Evolutionary conservation across 2,113 vertebrate genomes (phyloP).

Genomic region (Notarius quadriscutis): DNA sequence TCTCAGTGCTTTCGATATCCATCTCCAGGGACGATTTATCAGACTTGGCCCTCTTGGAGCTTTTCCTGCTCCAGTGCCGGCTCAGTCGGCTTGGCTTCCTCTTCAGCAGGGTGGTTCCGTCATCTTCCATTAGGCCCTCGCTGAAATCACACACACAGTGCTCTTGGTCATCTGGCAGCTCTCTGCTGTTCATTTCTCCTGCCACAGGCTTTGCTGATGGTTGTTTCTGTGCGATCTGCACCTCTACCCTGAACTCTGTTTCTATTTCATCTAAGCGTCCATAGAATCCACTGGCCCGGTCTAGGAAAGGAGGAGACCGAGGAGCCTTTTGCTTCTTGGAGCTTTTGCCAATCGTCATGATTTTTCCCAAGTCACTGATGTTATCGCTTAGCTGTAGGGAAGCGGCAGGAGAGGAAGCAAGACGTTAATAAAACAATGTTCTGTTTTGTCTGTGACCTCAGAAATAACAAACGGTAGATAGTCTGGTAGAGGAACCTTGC

Average conservation of each 20-base stretch:
- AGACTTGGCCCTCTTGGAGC: constrained; percentile 60
- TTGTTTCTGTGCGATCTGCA: constrained; percentile 2
- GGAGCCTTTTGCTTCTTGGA: constrained; percentile 67
- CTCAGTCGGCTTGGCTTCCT: constrained; percentile 65
- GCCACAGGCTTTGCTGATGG: not conserved
- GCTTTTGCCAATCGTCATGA: constrained; percentile 74
- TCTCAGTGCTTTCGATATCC: constrained; percentile 27
- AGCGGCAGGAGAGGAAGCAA: not conserved
- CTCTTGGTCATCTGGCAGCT: constrained; percentile 49
- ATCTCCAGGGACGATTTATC: constrained; percentile 31
- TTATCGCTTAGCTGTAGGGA: constrained; percentile 16
- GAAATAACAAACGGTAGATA: not conserved
- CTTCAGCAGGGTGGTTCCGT: constrained; percentile 65
- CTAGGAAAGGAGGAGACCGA: constrained; percentile 71
- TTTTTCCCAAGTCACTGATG: constrained; percentile 10
- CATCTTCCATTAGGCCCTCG: constrained; percentile 67
- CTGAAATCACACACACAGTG: constrained; percentile 54
- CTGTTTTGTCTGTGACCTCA: not conserved
- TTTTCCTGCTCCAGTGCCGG: constrained; percentile 68
- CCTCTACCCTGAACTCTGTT: not conserved
- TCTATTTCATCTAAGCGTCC: constrained; percentile 71
- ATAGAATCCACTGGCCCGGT: constrained; percentile 72
- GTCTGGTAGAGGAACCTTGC: not conserved
- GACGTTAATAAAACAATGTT: not conserved
- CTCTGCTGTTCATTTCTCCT: not conserved